Evolutionary conservation across 1,140 invertebrate genomes (phyloP), one percentile per base, ranked within the genome.

Genomic region (Calosoma granatense): DNA sequence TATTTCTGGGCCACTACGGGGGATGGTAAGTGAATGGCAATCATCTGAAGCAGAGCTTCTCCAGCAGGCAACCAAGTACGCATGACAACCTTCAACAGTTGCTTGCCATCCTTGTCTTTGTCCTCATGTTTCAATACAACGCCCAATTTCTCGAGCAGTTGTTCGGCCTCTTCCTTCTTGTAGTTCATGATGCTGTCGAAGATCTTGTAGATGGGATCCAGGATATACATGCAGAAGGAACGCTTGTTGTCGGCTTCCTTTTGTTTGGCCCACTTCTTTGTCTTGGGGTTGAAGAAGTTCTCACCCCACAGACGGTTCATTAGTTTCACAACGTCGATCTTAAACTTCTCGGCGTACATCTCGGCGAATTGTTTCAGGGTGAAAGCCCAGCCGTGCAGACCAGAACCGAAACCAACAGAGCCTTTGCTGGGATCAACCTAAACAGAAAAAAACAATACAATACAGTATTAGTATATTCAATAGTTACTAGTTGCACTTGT

Each of bases 41-140:
- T 99, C 97, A 99, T 99, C 81, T 98, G 94, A 83, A 99, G 90
- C 65, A 99, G 77, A 71, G 97, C 94, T 76, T 99, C 97, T 68
- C 97, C 97, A 78, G 97, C 97, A 58, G 97, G 97, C 69, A 99
- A 79, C 97, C 97, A 99, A 54, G 92, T 93, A 70, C 95, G 86
- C 95, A 99, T 98, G 23, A 99, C 90, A 66, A 95, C 89, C 80
- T 95, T 95, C 58, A 96, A 77, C 43, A 96, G 75, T 60, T 85
- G 84, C 72, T 94, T 95, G 69, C 92, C 92, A 68, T 97, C 92
- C 71, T 97, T 92, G 56, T 99, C 96, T 69, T 89, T 88, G 67
- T 99, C 97, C 71, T 99, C 97, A 63, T 85, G 81, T 68, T 92
- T 92, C 62, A 99, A 76, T 65, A 90, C 86, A 67, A 99, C 92